A percentile compares a stretch with the other conserved stretches of the same genome.
Conservation (phyloP, 2,888 invertebrate species). For the Lepetodrilus schrolli region DNA sequence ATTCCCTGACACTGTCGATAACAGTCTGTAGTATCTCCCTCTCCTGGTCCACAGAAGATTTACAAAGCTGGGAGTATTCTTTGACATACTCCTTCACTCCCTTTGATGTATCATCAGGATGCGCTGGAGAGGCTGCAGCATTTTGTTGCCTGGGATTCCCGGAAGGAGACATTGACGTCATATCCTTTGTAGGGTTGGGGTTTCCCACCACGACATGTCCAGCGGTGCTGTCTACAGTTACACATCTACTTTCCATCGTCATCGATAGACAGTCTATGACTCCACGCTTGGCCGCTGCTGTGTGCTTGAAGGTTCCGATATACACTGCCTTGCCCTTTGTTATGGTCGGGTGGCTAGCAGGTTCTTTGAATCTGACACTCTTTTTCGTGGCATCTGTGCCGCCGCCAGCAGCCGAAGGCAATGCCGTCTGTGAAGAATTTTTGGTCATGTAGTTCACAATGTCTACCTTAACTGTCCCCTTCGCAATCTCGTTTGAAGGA, state of each 20-base stretch:
- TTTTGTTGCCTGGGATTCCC: not conserved
- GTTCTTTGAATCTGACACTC: not conserved
- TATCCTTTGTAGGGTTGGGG: not conserved
- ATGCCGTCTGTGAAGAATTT: not conserved
- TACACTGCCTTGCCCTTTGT: not conserved
- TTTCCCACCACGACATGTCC: not conserved
- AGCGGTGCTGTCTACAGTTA: not conserved
- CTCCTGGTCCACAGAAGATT: constrained; percentile 1
- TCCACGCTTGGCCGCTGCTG: not conserved
- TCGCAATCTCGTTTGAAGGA: not conserved
- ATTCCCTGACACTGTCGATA: constrained; percentile 9
- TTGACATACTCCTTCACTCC: constrained; percentile 16
- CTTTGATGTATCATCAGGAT: not conserved
- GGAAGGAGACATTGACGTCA: not conserved
- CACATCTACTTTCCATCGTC: not conserved
- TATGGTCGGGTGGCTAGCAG: not conserved
- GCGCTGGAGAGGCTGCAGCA: not conserved
- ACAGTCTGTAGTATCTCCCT: not conserved
- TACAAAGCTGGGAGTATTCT: constrained; percentile 6
- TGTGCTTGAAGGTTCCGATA: not conserved
- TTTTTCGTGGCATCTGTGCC: not conserved
- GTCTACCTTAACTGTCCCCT: not conserved
- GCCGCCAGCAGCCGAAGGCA: not conserved
- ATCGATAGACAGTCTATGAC: constrained; percentile 12
- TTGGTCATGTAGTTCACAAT: constrained; percentile 3